A percentile compares a stretch with the other conserved stretches of the same genome.
These are phyloP conservation scores for Origma solitaria DNA, from an alignment of 2,113 vertebrate genomes.

Conservation along the genomic window DNA sequence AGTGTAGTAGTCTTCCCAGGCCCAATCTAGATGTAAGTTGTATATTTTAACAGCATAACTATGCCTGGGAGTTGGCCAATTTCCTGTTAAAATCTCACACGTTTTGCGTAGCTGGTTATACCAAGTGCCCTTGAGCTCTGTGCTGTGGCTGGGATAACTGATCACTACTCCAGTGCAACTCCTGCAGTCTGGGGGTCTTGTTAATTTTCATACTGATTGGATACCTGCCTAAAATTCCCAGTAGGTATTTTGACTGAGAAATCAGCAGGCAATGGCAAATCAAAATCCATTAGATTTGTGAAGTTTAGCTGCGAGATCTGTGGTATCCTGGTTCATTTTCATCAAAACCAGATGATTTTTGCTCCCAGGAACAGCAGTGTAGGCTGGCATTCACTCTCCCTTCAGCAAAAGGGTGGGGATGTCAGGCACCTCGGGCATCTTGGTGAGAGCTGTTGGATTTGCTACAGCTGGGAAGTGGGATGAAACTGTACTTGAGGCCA, in stretches of 20 bases:
- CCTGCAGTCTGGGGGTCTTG: background rate
- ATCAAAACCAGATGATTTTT: background rate
- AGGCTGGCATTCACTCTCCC: background rate
- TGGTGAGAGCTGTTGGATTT: background rate
- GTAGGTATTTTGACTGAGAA: background rate
- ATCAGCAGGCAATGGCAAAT: background rate
- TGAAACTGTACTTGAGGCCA: background rate
- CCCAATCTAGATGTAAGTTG: background rate
- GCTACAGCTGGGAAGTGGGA: background rate
- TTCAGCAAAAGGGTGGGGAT: background rate
- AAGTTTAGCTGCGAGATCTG: background rate
- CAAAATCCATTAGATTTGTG: background rate
- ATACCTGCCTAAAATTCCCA: background rate
- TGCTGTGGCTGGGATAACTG: background rate
- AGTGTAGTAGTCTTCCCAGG: background rate
- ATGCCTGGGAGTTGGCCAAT: background rate
- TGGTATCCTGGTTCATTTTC: background rate
- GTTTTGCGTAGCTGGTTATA: background rate
- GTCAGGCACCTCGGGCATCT: background rate
- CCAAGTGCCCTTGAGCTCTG: background rate
- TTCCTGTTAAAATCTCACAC: background rate
- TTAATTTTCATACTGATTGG: background rate
- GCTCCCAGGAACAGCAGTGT: background rate
- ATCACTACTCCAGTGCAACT: background rate
- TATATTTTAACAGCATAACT: background rate